Conservation (phyloP, 2,888 invertebrate genomes). For the Drosophila falleni region DNA sequence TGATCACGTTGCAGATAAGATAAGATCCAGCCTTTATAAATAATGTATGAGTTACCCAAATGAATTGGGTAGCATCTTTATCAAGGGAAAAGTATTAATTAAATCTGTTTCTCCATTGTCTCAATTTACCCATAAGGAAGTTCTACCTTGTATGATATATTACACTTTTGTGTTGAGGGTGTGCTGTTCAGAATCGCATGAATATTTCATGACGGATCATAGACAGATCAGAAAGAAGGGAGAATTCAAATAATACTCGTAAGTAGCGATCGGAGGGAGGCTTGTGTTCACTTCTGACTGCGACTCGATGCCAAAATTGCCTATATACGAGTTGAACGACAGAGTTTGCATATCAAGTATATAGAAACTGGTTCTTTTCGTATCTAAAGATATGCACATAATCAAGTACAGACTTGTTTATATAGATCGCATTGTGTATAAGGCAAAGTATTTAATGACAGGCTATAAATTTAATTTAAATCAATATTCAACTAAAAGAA, state of each 20-base stretch:
- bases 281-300: slow-evolving; percentile 28
- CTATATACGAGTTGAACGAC: slow-evolving; percentile 30
- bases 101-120: slow-evolving; percentile 22
- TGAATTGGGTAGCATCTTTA: slow-evolving; percentile 3
- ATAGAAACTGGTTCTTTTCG: slow-evolving; percentile 51
- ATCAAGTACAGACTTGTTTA: slow-evolving; percentile 22
- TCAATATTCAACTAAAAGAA: slow-evolving; percentile 22
- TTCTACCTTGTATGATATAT: slow-evolving; percentile 16
- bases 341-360: slow-evolving; percentile 48
- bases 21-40: slow-evolving; percentile 1
- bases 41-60: slow-evolving; percentile 4
- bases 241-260: slow-evolving; percentile 28
- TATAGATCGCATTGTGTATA: slow-evolving; percentile 1
- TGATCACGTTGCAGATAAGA: slow-evolving; percentile 12
- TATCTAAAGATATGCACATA: slow-evolving; percentile 24
- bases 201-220: slow-evolving; percentile 48
- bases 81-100: slow-evolving; percentile 12
- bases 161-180: slow-evolving; percentile 45
- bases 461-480: slow-evolving; percentile 16
- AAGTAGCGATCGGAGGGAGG: slow-evolving; percentile 20
- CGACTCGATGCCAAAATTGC: slow-evolving; percentile 27
- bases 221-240: slow-evolving; percentile 24
- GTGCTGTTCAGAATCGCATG: slow-evolving; percentile 28
- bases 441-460: slow-evolving; percentile 15
- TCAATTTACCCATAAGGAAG: slow-evolving; percentile 44